A percentile compares a stretch with the other conserved stretches of the same genome.
Conservation (phyloP, 2,113 vertebrate genomes). For the Pachyramphus minor region DNA sequence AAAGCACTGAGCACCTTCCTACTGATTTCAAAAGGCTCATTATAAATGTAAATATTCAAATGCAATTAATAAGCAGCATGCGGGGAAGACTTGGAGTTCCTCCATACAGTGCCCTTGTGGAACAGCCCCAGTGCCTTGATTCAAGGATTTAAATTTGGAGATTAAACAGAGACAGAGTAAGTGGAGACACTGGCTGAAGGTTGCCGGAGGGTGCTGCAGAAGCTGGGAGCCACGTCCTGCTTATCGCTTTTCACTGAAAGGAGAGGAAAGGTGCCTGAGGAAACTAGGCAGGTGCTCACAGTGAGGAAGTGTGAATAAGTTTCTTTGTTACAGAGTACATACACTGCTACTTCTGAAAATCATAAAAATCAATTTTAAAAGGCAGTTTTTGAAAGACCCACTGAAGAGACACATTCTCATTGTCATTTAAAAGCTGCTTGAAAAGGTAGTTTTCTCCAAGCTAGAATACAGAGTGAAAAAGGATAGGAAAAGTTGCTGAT, state of each 20-base stretch:
- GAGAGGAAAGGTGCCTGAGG: neutral
- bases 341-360: neutral
- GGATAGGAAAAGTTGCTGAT: neutral
- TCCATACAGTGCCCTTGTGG: neutral
- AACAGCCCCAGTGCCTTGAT: neutral
- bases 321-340: neutral
- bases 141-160: neutral
- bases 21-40: neutral
- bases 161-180: neutral
- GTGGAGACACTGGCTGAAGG: neutral
- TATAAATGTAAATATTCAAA: neutral
- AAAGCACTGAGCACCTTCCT: neutral
- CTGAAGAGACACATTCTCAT: neutral
- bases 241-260: neutral
- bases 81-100: neutral
- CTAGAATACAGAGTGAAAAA: neutral
- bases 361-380: constrained; percentile 7
- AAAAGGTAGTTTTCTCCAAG: neutral
- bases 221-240: neutral
- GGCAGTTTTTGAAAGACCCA: neutral
- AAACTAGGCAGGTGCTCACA: neutral
- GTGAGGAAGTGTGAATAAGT: neutral
- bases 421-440: neutral
- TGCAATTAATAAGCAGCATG: neutral
- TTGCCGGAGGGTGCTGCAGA: neutral